phyloP scores from a whole-genome alignment of 2,888 invertebrate genomes.

The Hedya salicella region DNA sequence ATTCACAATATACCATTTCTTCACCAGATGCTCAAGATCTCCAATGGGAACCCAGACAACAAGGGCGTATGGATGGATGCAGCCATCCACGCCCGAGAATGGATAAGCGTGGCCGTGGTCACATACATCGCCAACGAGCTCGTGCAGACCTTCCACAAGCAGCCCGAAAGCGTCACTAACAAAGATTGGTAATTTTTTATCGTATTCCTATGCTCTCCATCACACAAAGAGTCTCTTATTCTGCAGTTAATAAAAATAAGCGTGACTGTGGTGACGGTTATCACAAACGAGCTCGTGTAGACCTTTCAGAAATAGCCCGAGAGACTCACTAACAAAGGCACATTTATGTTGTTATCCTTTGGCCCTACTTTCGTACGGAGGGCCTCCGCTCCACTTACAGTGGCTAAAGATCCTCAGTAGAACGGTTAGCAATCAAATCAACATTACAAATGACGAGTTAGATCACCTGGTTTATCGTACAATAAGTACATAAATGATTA shows the following conservation, averaged over 20 bases:
- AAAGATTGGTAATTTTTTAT: conserved; percentile 88
- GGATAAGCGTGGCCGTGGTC: conserved; percentile 92
- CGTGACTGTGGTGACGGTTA: conserved; percentile 44
- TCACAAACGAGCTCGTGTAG: conserved; percentile 87
- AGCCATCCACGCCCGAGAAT: conserved; percentile 95
- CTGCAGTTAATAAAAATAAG: no score
- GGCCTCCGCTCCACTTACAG: no score
- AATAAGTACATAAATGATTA: no score
- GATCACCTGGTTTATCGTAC: no score
- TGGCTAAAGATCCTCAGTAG: no score
- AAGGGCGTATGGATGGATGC: conserved; percentile 90
- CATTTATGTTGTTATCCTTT: no score
- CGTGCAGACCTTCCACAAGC: conserved; percentile 87
- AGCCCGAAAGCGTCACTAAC: conserved; percentile 88
- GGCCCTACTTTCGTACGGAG: no score
- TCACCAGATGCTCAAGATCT: conserved; percentile 84
- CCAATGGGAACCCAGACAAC: conserved; percentile 87
- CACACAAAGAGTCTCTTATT: no score
- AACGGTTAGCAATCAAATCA: no score
- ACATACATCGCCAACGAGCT: conserved; percentile 90
- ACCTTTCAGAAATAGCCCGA: conserved; percentile 83
- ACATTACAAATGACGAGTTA: no score
- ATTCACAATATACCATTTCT: neutral
- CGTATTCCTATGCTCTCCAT: neutral
- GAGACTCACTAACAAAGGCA: conserved; percentile 90